A percentile compares a stretch with the other conserved stretches of the same genome.
Evolutionary conservation across 2,113 vertebrate species (phyloP).

Genomic region (Nematolebias whitei): DNA sequence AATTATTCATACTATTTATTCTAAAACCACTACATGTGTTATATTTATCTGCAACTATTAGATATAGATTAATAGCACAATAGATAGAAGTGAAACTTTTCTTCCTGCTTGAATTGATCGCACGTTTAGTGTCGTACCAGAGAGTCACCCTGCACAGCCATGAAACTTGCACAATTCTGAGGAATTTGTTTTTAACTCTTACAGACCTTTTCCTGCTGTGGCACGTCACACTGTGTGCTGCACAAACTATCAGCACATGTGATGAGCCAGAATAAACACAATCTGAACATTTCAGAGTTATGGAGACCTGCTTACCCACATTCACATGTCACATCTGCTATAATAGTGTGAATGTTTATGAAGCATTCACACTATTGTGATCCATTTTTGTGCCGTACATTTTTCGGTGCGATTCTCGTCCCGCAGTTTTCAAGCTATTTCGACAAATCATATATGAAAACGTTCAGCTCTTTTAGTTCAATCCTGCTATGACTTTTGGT

Average conservation of each 20-base stretch:
- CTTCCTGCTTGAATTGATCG: neutral
- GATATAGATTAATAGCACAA: neutral
- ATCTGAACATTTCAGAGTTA: neutral
- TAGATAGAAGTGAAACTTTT: neutral
- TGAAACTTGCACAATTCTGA: neutral
- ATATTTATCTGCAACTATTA: neutral
- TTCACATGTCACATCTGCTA: too few species aligned
- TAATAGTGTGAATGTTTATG: too few species aligned
- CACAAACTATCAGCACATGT: neutral
- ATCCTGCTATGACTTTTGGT: too few species aligned
- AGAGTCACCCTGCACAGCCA: neutral
- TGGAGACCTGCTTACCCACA: neutral
- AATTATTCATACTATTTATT: too few species aligned
- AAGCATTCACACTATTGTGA: too few species aligned
- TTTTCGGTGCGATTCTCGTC: too few species aligned
- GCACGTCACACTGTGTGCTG: constrained; percentile 1
- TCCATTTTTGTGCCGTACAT: too few species aligned
- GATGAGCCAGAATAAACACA: neutral
- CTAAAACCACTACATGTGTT: too few species aligned
- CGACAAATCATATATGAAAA: too few species aligned
- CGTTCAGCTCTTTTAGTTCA: too few species aligned
- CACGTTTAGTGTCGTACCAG: neutral
- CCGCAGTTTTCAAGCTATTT: too few species aligned
- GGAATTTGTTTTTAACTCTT: neutral
- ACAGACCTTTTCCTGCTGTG: neutral